These are phyloP conservation scores for Ganaspis brasiliensis DNA, from an alignment of 2,888 invertebrate species.

Conservation along the genomic window DNA sequence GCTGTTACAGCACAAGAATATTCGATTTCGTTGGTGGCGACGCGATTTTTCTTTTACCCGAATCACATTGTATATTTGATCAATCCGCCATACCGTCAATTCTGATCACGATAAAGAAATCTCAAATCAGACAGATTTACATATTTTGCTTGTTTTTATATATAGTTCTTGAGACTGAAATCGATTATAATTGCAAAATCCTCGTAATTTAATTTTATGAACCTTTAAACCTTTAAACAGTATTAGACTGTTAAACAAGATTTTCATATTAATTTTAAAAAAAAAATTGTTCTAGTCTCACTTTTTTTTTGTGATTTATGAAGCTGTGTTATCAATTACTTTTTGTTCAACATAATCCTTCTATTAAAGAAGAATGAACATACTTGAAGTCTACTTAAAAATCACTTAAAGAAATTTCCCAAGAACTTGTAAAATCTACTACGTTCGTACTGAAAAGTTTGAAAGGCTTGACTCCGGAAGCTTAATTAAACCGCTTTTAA, in stretches of 20 bases:
- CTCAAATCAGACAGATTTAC: background rate
- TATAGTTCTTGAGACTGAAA: too few relatives aligned
- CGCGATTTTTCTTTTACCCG: slow-evolving; percentile 23
- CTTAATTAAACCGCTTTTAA: slow-evolving; percentile 33
- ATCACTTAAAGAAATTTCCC: slow-evolving; percentile 19
- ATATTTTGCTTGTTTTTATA: background rate
- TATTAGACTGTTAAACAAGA: too few relatives aligned
- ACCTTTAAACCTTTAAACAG: too few relatives aligned
- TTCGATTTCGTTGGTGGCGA: slow-evolving; percentile 23
- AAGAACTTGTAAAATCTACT: background rate
- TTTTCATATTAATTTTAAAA: too few relatives aligned
- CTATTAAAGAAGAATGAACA: background rate
- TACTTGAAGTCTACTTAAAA: background rate
- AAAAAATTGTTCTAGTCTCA: too few relatives aligned
- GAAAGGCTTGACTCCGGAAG: slow-evolving; percentile 30
- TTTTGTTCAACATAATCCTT: too few relatives aligned
- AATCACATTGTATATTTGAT: slow-evolving; percentile 41
- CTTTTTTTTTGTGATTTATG: too few relatives aligned
- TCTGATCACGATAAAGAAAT: background rate
- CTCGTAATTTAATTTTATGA: too few relatives aligned
- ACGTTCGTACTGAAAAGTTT: slow-evolving; percentile 4
- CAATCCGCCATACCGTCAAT: background rate
- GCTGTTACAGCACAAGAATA: slow-evolving; percentile 35
- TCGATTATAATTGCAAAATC: too few relatives aligned
- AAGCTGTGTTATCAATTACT: too few relatives aligned